phyloP scores from a whole-genome alignment of 35 echinoderm and acorn worm species.

The Strongylocentrotus purpuratus region DNA sequence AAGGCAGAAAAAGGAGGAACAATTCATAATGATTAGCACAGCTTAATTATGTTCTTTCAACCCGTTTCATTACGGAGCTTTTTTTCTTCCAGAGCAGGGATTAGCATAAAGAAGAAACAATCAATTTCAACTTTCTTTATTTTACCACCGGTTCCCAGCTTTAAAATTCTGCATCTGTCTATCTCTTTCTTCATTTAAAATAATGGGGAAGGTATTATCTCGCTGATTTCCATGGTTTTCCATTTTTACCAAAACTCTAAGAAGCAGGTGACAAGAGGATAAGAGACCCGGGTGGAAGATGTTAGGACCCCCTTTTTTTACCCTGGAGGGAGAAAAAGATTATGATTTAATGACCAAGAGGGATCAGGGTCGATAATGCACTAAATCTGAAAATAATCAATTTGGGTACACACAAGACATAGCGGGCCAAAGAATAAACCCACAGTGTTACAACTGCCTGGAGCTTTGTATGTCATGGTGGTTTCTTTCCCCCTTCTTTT shows the following conservation, averaged over 20 bases:
- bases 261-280: not conserved
- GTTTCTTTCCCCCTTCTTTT: not conserved
- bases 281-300: not conserved
- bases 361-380: not conserved
- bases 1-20: not conserved
- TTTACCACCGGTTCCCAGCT: not conserved
- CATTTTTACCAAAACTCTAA: not conserved
- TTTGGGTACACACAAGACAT: not conserved
- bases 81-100: not conserved
- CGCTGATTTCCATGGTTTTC: not conserved
- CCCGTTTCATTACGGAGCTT: not conserved
- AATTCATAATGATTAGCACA: not conserved
- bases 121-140: not conserved
- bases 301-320: not conserved
- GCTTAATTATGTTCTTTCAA: not conserved
- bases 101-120: not conserved
- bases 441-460: not conserved
- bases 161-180: not conserved
- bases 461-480: not conserved
- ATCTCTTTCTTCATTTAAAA: not conserved
- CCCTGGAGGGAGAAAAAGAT: not conserved
- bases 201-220: not conserved
- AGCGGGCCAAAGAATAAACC: not conserved
- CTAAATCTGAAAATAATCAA: constrained; percentile 35
- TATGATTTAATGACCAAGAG: not conserved